Percentiles rank a stretch among this genome's conserved stretches.
Evolutionary conservation across 2,888 invertebrate genomes (phyloP).

Genomic region (Eilema depressum): DNA sequence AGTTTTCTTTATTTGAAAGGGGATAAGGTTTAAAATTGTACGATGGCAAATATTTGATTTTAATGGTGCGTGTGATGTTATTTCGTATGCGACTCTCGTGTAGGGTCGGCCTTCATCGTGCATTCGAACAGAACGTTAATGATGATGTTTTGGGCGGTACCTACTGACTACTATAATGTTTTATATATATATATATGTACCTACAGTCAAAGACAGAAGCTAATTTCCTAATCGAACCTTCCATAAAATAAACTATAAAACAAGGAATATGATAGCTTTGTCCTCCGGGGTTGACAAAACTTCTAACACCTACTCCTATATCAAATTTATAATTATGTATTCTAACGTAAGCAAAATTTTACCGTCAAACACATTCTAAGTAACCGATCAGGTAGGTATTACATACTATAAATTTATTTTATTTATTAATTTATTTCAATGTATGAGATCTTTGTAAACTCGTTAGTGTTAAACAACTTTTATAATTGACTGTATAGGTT

Average conservation of each 20-base stretch:
- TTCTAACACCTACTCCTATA: neutral
- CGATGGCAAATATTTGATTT: conserved; percentile 39
- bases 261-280: neutral
- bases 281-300: neutral
- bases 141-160: conserved; percentile 60
- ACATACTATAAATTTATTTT: too few relatives aligned
- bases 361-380: too few relatives aligned
- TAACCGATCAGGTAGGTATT: too few relatives aligned
- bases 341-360: neutral
- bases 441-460: too few relatives aligned
- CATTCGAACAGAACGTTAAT: conserved; percentile 69
- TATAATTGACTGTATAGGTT: too few relatives aligned
- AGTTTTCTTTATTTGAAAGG: conserved; percentile 28
- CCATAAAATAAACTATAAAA: neutral
- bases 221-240: neutral
- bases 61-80: conserved; percentile 44
- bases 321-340: neutral
- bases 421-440: too few relatives aligned
- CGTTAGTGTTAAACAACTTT: too few relatives aligned
- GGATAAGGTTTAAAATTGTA: conserved; percentile 41
- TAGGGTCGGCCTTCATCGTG: conserved; percentile 49
- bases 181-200: too few relatives aligned
- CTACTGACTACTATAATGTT: too few relatives aligned
- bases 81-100: conserved; percentile 64
- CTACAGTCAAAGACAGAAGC: neutral